Conservation (phyloP, 2,888 invertebrate species). For the Pachycephus smyrnensis region DNA sequence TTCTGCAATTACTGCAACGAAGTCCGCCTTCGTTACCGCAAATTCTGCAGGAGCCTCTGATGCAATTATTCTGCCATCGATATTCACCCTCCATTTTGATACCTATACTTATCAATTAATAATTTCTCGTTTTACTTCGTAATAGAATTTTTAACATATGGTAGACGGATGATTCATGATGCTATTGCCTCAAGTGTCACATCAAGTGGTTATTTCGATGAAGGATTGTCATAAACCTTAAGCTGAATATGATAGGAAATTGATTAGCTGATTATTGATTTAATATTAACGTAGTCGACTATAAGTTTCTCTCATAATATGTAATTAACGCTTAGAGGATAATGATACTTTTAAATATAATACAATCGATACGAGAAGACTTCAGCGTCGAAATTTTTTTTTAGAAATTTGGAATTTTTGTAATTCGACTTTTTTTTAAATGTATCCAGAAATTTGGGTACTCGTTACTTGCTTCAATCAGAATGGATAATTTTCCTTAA, state of each 20-base stretch:
- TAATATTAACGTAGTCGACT: background rate
- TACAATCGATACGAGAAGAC: background rate
- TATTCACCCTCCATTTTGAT: conserved; percentile 6
- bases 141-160: conserved; percentile 24
- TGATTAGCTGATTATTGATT: background rate
- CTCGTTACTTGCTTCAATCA: background rate
- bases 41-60: conserved; percentile 67
- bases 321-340: background rate
- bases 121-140: conserved; percentile 23
- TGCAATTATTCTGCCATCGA: background rate
- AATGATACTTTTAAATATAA: background rate
- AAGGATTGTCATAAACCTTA: background rate
- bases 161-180: conserved; percentile 9
- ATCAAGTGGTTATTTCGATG: background rate
- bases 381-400: background rate
- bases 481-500: background rate
- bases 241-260: background rate
- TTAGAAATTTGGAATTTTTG: background rate
- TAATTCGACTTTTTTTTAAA: background rate
- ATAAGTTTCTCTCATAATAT: background rate
- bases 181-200: background rate
- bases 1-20: conserved; percentile 74
- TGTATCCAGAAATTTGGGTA: background rate
- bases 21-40: conserved; percentile 70
- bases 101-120: conserved; percentile 4